A percentile compares a stretch with the other conserved stretches of the same genome.
Evolutionary conservation across 2,888 invertebrate species (phyloP).

Genomic region (Fragum sueziense): DNA sequence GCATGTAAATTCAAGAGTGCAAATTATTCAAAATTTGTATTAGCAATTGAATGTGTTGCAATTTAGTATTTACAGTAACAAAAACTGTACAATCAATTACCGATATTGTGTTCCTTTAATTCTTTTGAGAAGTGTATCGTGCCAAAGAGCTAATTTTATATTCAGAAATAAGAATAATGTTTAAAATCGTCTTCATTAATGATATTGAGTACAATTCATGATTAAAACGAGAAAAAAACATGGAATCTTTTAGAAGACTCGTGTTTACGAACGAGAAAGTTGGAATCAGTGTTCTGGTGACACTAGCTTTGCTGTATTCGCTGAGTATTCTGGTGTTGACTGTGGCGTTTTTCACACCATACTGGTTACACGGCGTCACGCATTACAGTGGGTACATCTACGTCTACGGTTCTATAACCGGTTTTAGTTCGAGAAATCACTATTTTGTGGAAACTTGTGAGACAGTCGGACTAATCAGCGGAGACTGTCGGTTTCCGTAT

Average conservation of each 20-base stretch:
- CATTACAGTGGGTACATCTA: not conserved
- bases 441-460: not conserved
- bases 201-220: too few relatives aligned
- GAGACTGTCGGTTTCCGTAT: not conserved
- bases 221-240: too few relatives aligned
- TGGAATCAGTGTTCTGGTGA: not conserved
- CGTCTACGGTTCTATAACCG: not conserved
- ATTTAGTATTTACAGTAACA: too few relatives aligned
- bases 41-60: too few relatives aligned
- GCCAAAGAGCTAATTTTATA: too few relatives aligned
- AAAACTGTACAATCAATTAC: too few relatives aligned
- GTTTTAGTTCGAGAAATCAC: not conserved
- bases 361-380: not conserved
- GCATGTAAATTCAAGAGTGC: too few relatives aligned
- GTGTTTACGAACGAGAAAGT: not conserved
- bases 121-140: too few relatives aligned
- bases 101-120: too few relatives aligned
- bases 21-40: too few relatives aligned
- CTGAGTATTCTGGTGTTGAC: not conserved
- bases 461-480: not conserved
- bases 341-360: not conserved
- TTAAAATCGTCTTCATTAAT: too few relatives aligned
- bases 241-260: not conserved
- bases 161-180: too few relatives aligned
- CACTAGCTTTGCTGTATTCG: not conserved